Evolutionary conservation across 2,113 vertebrate species (phyloP).

Genomic region (Lipophrys pholis): DNA sequence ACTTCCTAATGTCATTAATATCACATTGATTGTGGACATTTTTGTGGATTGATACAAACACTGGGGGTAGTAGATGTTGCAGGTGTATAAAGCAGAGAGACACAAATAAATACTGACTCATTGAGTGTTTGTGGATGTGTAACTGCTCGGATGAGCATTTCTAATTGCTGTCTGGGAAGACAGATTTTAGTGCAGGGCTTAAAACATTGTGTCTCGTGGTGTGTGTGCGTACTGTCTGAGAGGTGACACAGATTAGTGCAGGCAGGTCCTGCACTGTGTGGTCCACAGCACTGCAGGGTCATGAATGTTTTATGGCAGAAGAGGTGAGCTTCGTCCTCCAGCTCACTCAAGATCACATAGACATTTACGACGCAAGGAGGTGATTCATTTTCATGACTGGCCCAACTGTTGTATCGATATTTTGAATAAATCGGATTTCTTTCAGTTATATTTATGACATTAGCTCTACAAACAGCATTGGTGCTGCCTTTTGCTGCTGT

Average conservation of each 20-base stretch:
- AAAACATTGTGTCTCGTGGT: conserved; percentile 30
- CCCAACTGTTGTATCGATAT: conserved; percentile 33
- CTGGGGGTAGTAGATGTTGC: conserved; percentile 9
- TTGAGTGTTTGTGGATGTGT: conserved; percentile 40
- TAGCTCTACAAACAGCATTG: not conserved
- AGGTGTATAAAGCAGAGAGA: conserved; percentile 27
- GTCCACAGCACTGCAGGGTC: conserved; percentile 68
- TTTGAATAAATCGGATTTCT: conserved; percentile 33
- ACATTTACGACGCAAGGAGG: conserved; percentile 36
- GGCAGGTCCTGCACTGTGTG: conserved; percentile 63
- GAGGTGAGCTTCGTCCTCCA: conserved; percentile 58
- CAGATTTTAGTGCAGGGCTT: conserved; percentile 50
- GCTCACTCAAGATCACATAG: conserved; percentile 45
- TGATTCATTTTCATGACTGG: conserved; percentile 46
- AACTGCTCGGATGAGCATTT: conserved; percentile 38
- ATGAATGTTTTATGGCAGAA: conserved; percentile 75
- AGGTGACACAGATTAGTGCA: conserved; percentile 60
- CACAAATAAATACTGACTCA: conserved; percentile 33
- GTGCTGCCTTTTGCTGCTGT: conserved; percentile 25
- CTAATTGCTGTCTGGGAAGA: conserved; percentile 43
- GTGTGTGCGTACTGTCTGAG: conserved; percentile 44
- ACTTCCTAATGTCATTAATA: too few species aligned
- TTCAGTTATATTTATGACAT: conserved; percentile 26
- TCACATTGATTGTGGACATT: too few species aligned
- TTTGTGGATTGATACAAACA: conserved; percentile 27